Evolutionary conservation across 2,113 vertebrate genomes (phyloP).

Genomic region (Zosterops japonicus): DNA sequence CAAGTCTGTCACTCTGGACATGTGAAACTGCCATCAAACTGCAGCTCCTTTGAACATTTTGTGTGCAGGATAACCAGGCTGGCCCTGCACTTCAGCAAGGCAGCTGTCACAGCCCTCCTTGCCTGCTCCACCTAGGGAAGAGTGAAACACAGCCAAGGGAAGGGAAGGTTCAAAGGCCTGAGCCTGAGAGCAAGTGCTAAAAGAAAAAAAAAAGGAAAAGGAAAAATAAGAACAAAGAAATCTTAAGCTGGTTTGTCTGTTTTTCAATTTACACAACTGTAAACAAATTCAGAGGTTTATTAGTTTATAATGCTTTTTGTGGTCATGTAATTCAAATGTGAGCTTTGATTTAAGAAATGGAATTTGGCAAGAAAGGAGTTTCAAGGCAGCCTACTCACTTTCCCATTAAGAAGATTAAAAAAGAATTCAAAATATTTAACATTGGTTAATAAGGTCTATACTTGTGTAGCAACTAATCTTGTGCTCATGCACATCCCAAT

Average conservation of each 20-base stretch:
- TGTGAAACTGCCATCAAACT: neutral
- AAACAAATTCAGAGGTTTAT: constrained; percentile 57
- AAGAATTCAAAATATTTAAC: constrained; percentile 62
- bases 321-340: constrained; percentile 36
- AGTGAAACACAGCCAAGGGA: neutral
- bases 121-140: neutral
- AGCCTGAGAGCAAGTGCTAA: neutral
- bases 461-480: constrained; percentile 29
- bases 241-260: neutral
- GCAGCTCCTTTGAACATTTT: neutral
- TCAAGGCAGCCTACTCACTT: constrained; percentile 48
- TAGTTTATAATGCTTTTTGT: constrained; percentile 47
- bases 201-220: neutral
- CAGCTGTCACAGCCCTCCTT: neutral
- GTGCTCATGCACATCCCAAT: constrained; percentile 32
- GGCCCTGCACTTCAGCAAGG: neutral
- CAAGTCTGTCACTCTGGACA: neutral
- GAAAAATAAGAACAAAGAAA: constrained; percentile 36
- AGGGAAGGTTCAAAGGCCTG: neutral
- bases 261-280: constrained; percentile 12
- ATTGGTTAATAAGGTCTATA: constrained; percentile 20
- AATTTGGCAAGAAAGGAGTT: constrained; percentile 46
- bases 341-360: constrained; percentile 53
- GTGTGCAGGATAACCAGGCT: neutral
- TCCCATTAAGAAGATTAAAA: constrained; percentile 63